These are phyloP conservation scores for Pangasius larnaudii DNA, from an alignment of 2,797 vertebrate genomes.

Conservation along the genomic window DNA sequence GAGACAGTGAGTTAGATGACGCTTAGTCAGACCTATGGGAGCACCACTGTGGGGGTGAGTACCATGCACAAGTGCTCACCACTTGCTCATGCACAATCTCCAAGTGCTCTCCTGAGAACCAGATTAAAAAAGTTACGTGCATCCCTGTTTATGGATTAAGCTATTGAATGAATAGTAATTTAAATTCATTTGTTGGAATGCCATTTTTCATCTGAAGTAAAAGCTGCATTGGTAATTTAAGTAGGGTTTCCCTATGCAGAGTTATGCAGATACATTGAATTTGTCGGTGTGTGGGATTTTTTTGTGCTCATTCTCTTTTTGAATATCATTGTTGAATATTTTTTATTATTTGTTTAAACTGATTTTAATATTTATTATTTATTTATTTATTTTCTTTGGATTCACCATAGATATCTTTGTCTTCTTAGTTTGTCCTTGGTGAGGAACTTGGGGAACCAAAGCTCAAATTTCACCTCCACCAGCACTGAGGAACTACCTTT, in stretches of 20 bases:
- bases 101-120: no score
- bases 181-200: no score
- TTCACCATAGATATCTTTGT: background rate
- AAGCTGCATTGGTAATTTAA: background rate
- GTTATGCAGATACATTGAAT: background rate
- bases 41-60: no score
- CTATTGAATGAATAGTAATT: no score
- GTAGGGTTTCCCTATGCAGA: no score
- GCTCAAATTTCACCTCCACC: conserved; percentile 77
- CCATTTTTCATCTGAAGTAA: no score
- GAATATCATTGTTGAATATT: background rate
- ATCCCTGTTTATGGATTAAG: no score
- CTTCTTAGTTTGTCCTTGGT: background rate
- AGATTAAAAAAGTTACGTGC: no score
- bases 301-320: background rate
- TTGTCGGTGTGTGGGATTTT: background rate
- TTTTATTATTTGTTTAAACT: background rate
- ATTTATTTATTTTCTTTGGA: background rate
- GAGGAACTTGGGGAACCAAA: conserved; percentile 74
- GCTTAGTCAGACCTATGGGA: no score
- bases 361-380: background rate
- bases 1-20: no score
- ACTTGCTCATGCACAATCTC: no score
- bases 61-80: no score
- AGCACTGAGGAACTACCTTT: conserved; percentile 88